Percentiles rank a stretch among this genome's conserved stretches.
phyloP scores from a whole-genome alignment of 2,113 vertebrate genomes.

The Xiphophorus couchianus region DNA sequence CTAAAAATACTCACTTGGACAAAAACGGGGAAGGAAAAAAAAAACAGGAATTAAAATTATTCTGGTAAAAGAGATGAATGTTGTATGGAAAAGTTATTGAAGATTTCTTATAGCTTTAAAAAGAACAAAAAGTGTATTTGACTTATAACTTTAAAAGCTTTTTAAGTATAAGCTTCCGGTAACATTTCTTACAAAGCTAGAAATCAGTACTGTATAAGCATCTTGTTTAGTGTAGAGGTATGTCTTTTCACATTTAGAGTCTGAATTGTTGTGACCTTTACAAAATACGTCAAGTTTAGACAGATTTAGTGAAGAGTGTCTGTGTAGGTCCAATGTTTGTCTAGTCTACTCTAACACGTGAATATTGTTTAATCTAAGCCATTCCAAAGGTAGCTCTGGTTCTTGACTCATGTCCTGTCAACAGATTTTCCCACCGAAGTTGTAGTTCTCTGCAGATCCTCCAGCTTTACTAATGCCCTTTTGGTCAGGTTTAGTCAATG shows the following conservation, averaged over 20 bases:
- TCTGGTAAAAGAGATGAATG: neutral
- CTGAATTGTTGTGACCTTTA: too few relatives aligned
- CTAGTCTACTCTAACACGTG: too few relatives aligned
- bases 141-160: constrained; percentile 22
- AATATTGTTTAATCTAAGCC: too few relatives aligned
- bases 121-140: constrained; percentile 17
- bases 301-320: too few relatives aligned
- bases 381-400: too few relatives aligned
- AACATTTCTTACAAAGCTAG: neutral
- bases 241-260: too few relatives aligned
- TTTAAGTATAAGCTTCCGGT: constrained; percentile 18
- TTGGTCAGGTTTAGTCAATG: neutral
- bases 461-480: neutral
- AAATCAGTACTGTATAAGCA: too few relatives aligned
- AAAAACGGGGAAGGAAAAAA: constrained; percentile 13
- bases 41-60: neutral
- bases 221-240: too few relatives aligned
- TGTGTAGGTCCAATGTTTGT: too few relatives aligned
- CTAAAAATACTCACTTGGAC: constrained; percentile 39
- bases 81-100: constrained; percentile 23
- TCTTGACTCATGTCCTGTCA: too few relatives aligned
- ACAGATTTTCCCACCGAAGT: too few relatives aligned
- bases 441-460: neutral
- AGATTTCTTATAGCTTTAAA: constrained; percentile 26
- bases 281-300: too few relatives aligned